phyloP scores from a whole-genome alignment of 2,113 vertebrate species.

The Erythrolamprus reginae region DNA sequence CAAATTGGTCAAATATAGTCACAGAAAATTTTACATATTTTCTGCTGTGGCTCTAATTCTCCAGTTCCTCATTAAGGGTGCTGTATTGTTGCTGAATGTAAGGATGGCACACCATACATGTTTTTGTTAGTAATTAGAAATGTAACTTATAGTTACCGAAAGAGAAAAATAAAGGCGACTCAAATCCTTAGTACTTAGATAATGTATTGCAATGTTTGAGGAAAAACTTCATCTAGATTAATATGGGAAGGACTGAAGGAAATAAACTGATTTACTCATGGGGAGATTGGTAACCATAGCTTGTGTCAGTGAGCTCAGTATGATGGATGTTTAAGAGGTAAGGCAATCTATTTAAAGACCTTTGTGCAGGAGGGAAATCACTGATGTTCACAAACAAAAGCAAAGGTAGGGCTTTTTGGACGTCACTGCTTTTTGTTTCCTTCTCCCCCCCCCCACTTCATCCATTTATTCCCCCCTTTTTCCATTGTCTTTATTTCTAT shows the following conservation, averaged over 20 bases:
- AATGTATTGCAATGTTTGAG: neutral
- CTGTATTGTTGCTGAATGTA: neutral
- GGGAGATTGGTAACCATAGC: neutral
- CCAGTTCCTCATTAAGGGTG: neutral
- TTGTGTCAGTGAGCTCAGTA: neutral
- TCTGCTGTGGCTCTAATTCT: neutral
- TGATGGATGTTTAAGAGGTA: neutral
- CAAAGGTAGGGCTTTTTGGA: neutral
- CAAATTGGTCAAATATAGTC: too few relatives aligned
- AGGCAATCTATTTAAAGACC: neutral
- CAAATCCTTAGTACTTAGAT: neutral
- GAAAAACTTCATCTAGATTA: neutral
- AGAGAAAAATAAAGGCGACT: neutral
- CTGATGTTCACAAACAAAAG: neutral
- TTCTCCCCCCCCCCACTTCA: neutral
- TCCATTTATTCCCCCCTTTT: neutral
- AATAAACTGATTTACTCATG: neutral
- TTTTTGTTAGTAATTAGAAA: neutral
- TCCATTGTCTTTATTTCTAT: neutral
- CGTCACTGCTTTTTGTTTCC: neutral
- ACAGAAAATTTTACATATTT: too few relatives aligned
- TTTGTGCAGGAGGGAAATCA: neutral
- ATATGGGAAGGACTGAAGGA: neutral
- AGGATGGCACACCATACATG: neutral
- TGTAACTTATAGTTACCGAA: neutral